These are phyloP conservation scores for Apamea anceps DNA, from an alignment of 2,888 invertebrate species.

Conservation along the genomic window DNA sequence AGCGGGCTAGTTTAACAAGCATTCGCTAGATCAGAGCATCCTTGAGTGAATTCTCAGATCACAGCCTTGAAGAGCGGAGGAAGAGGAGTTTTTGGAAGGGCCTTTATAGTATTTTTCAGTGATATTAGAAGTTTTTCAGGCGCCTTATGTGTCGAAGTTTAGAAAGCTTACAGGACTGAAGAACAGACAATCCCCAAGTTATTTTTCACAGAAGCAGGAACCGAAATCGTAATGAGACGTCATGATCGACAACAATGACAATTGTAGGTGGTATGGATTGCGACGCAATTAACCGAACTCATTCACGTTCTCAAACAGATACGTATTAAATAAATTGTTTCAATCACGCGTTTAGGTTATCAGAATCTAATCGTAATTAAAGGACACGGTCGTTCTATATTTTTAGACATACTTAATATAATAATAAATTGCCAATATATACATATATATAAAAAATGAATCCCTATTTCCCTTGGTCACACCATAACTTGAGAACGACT, in stretches of 20 bases:
- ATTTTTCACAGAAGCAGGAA: background rate
- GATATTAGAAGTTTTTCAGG: background rate
- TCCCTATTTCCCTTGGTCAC: too few relatives aligned
- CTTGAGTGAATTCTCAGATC: background rate
- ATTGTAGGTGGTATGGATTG: background rate
- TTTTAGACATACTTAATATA: conserved; percentile 15
- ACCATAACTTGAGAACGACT: too few relatives aligned
- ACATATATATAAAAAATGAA: too few relatives aligned
- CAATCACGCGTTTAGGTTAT: conserved; percentile 30
- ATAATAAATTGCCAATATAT: too few relatives aligned
- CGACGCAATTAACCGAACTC: conserved; percentile 23
- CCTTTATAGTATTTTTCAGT: background rate
- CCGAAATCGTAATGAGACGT: background rate
- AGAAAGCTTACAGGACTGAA: background rate
- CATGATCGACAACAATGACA: background rate
- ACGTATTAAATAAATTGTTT: conserved; percentile 21
- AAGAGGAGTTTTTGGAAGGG: background rate
- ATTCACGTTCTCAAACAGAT: conserved; percentile 26
- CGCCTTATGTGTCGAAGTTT: background rate
- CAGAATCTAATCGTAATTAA: conserved; percentile 32
- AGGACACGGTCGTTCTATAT: conserved; percentile 40
- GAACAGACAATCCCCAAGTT: background rate
- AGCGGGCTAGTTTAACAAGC: background rate
- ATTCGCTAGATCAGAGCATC: background rate
- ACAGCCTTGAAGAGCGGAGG: background rate